phyloP scores from a whole-genome alignment of 1,140 invertebrate genomes.

The Heterodera schachtii region DNA sequence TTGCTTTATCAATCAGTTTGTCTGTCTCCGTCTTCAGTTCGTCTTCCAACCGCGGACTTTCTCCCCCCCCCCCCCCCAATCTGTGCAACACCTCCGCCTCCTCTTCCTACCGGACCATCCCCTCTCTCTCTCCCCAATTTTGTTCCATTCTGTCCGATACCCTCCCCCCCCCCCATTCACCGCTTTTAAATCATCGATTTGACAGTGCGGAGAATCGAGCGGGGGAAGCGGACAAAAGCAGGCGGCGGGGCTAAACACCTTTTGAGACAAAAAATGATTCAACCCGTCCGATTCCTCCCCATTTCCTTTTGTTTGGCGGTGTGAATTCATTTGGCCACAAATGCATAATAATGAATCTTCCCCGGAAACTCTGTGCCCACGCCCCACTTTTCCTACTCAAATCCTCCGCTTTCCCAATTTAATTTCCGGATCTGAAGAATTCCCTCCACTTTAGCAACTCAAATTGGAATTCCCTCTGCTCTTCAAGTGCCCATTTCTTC shows the following conservation, averaged over 20 bases:
- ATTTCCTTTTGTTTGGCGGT: too few species aligned
- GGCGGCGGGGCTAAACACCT: not conserved
- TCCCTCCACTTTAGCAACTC: not conserved
- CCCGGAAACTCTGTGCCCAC: too few species aligned
- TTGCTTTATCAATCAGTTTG: too few species aligned
- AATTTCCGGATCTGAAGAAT: not conserved
- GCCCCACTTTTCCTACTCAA: not conserved
- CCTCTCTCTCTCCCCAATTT: not conserved
- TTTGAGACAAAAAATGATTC: not conserved
- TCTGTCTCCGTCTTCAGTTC: too few species aligned
- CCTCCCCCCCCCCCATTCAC: not conserved
- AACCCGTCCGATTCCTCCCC: not conserved
- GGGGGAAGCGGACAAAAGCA: too few species aligned
- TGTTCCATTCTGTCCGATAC: not conserved
- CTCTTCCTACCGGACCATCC: too few species aligned
- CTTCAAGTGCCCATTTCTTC: slow-evolving; percentile 9
- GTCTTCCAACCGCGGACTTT: not conserved
- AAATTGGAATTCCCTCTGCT: not conserved
- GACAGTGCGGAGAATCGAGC: not conserved
- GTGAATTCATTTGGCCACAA: too few species aligned
- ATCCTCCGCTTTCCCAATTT: not conserved
- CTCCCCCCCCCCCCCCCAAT: not conserved
- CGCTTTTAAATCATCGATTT: not conserved
- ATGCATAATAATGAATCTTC: too few species aligned
- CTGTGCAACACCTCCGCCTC: not conserved